phyloP scores from a whole-genome alignment of 2,797 vertebrate genomes.

The Esox masquinongy region DNA sequence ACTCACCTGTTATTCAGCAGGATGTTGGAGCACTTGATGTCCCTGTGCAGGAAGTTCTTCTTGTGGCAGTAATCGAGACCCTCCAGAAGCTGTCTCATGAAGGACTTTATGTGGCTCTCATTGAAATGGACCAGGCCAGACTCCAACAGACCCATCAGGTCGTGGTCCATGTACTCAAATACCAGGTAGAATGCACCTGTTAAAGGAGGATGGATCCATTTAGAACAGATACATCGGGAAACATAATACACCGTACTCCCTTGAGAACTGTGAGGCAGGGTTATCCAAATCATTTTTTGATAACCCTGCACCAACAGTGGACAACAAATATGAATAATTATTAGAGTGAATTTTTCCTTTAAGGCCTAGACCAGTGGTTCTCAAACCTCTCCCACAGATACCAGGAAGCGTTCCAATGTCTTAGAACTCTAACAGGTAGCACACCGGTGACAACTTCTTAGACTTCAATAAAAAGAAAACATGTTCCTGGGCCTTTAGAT shows the following conservation, averaged over 20 bases:
- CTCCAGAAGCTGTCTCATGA: constrained; percentile 98
- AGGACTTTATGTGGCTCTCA: constrained; percentile 97
- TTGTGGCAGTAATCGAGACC: constrained; percentile 98
- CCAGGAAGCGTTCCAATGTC: too few relatives aligned
- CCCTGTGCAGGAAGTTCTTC: constrained; percentile 97
- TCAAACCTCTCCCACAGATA: too few relatives aligned
- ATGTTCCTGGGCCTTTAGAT: too few relatives aligned
- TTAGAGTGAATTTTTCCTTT: too few relatives aligned
- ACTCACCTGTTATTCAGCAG: constrained; percentile 94
- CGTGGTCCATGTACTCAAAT: constrained; percentile 99
- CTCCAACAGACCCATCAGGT: constrained; percentile 97
- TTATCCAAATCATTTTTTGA: background rate
- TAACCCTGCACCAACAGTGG: too few relatives aligned
- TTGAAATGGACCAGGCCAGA: constrained; percentile 98
- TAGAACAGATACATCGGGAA: background rate
- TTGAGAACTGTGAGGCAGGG: background rate
- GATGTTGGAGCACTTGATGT: constrained; percentile 99
- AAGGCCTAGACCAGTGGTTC: too few relatives aligned
- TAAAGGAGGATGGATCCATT: background rate
- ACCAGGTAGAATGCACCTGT: constrained; percentile 98
- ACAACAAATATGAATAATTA: too few relatives aligned
- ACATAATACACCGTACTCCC: background rate
- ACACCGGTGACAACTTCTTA: too few relatives aligned
- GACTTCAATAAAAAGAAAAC: too few relatives aligned
- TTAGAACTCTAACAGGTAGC: too few relatives aligned